phyloP scores from a whole-genome alignment of 2,888 invertebrate genomes.

The Lithosia quadra region DNA sequence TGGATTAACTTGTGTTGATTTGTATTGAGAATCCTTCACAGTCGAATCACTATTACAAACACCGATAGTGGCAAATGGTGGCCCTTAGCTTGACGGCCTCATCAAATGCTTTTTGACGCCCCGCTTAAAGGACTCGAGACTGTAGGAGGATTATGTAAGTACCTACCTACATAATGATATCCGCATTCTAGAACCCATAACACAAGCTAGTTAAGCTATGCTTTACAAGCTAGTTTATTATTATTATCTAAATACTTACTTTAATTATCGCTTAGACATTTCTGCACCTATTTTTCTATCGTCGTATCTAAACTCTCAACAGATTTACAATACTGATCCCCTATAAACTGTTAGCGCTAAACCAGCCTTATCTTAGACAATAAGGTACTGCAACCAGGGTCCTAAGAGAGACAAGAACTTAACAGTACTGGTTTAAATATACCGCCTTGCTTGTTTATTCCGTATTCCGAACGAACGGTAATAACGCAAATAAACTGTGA shows the following conservation, averaged over 20 bases:
- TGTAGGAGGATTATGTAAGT: no score
- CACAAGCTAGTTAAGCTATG: no score
- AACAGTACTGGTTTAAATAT: conserved; percentile 15
- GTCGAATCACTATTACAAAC: no score
- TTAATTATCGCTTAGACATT: neutral
- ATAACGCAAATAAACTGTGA: neutral
- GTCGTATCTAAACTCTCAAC: conserved; percentile 17
- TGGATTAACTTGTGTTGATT: no score
- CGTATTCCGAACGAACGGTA: conserved; percentile 10
- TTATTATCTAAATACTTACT: neutral
- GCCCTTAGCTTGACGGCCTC: no score
- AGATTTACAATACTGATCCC: conserved; percentile 28
- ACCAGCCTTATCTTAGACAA: conserved; percentile 45
- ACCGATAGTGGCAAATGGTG: no score
- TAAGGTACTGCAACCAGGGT: conserved; percentile 45
- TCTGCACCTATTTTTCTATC: conserved; percentile 17
- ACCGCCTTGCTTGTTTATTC: conserved; percentile 5
- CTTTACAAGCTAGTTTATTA: no score
- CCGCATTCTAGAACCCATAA: no score
- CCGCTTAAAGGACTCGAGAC: no score
- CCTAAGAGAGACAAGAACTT: conserved; percentile 26
- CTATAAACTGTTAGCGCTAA: conserved; percentile 43
- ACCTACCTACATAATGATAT: no score
- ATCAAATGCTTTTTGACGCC: no score
- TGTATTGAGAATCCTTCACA: no score